Base-by-base conservation (phyloP, 2,797 vertebrate species). In the Basileuterus tristriatus region DNA sequence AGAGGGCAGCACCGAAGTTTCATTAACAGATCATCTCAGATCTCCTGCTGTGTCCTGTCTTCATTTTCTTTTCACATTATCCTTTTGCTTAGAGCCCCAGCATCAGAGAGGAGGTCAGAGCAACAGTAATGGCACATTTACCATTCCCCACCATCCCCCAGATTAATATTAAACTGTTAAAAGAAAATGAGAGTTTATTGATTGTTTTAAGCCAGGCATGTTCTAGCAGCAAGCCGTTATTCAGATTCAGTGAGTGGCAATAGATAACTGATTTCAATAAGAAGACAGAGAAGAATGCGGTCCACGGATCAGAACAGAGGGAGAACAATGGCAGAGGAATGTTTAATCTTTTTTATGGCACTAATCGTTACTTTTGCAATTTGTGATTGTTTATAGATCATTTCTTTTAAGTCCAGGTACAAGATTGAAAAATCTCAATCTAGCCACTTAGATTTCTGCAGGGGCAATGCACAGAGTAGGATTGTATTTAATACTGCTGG, bases 181-280 rank as follows among this genome's bases (percentile, higher is more conserved):
- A 98, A 98, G 98, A 98, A 98, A 98, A 98, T 98, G 98, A 98
- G 98, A 98, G 98, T 98, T 98, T 98, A 99, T 99, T 98, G 98
- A 98, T 99, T 98, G 98, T 98, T 98, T 98, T 98, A 98, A 98
- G 98, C 98, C 97, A 97, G 98, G 98, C 98, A 98, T 98, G 98
- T 98, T 98, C 98, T 97, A 98, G 98, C 98, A 97, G 97, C 94
- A 95, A 98, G 98, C 97, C 64, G 97, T 98, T 98, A 98, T 98
- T 98, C 98, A 98, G 98, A 98, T 98, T 97, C 98, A 98, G 96
- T 95, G 93, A 98, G 98, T 95, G 60, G 98, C 98, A 98, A 98
- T 98, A 98, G 98, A 98, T 98, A 99, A 98, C 98, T 98, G 98
- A 98, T 98, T 98, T 98, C 98, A 98, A 98, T 98, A 98, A 98